phyloP scores from a whole-genome alignment of 2,113 vertebrate genomes.

The Mormyrus iriodes region DNA sequence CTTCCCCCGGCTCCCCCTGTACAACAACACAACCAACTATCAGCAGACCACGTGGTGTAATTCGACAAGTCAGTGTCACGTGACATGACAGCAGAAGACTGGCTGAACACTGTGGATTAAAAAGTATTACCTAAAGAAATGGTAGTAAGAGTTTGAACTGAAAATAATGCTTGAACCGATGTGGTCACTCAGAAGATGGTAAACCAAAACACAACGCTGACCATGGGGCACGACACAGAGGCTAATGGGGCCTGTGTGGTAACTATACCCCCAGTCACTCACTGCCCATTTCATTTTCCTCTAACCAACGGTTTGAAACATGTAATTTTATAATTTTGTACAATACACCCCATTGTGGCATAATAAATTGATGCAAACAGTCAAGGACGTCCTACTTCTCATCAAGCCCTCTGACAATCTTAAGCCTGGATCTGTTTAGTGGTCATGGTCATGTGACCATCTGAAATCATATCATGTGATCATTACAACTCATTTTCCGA shows the following conservation, averaged over 20 bases:
- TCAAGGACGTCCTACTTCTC: neutral
- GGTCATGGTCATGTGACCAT: neutral
- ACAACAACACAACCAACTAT: conserved; percentile 34
- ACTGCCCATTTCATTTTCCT: neutral
- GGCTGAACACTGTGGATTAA: neutral
- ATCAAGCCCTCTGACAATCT: neutral
- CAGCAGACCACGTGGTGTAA: neutral
- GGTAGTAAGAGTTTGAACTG: neutral
- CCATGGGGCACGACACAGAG: neutral
- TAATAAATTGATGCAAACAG: neutral
- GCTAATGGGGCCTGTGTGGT: neutral
- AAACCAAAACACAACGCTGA: neutral
- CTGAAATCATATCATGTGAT: neutral
- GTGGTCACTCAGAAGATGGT: neutral
- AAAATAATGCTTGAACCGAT: neutral
- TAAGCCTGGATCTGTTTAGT: neutral
- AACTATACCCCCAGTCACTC: neutral
- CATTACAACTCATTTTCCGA: neutral
- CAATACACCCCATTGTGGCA: neutral
- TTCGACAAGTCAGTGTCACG: neutral
- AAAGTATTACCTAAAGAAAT: neutral
- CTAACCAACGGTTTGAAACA: neutral
- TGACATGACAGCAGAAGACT: neutral
- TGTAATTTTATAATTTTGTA: neutral
- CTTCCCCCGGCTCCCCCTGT: conserved; percentile 65